A percentile compares a stretch with the other conserved stretches of the same genome.
Evolutionary conservation across 2,888 invertebrate species (phyloP).

Genomic region (Lochmaea capreae): DNA sequence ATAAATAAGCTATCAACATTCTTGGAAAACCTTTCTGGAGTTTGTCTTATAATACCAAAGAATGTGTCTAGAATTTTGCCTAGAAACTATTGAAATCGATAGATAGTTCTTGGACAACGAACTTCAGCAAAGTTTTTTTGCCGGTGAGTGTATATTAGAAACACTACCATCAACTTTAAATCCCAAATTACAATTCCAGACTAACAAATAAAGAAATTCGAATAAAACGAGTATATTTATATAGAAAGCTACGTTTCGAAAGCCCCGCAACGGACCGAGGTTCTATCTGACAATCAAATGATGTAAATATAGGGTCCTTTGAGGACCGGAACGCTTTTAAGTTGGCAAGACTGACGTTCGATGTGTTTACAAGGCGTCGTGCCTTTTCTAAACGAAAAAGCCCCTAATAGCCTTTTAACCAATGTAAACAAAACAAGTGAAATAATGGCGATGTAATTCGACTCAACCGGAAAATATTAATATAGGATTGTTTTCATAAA

Average conservation of each 20-base stretch:
- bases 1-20: too few species aligned
- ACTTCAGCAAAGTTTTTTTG: too few species aligned
- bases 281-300: conserved; percentile 35
- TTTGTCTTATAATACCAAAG: too few species aligned
- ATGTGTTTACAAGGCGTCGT: conserved; percentile 26
- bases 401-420: conserved; percentile 57
- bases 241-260: not conserved
- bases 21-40: too few species aligned
- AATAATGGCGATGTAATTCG: conserved; percentile 54
- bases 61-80: too few species aligned
- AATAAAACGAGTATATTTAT: not conserved
- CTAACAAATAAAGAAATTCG: too few species aligned
- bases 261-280: not conserved
- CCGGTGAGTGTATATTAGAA: too few species aligned
- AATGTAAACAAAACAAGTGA: conserved; percentile 58
- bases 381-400: conserved; percentile 23
- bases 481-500: conserved; percentile 45
- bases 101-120: too few species aligned
- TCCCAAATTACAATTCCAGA: too few species aligned
- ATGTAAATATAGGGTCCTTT: conserved; percentile 45
- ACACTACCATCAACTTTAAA: too few species aligned
- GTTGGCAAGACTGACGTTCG: conserved; percentile 39
- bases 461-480: conserved; percentile 48
- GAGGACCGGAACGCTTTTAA: conserved; percentile 42
- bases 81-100: too few species aligned